A percentile compares a stretch with the other conserved stretches of the same genome.
phyloP scores from a whole-genome alignment of 1,140 invertebrate genomes.

The Hylaeus anthracinus region DNA sequence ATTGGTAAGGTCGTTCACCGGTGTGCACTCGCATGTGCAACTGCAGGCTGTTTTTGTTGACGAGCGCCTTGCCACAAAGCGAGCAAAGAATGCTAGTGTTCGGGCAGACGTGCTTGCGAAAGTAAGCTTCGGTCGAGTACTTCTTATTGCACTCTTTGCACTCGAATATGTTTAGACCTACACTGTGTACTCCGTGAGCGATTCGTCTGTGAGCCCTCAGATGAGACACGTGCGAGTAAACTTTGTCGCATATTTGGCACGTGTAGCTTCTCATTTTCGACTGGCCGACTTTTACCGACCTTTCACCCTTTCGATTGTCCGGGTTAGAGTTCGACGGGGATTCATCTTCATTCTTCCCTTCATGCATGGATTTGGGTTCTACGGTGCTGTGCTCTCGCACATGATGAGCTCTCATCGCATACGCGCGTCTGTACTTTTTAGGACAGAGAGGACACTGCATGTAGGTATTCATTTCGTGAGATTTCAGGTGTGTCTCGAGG shows the following conservation, averaged over 20 bases:
- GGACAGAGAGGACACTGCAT: constrained; percentile 73
- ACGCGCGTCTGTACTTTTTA: constrained; percentile 78
- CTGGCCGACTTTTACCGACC: background rate
- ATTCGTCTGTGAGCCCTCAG: constrained; percentile 1
- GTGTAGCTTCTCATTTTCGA: background rate
- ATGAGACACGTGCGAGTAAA: constrained; percentile 16
- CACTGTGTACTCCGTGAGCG: background rate
- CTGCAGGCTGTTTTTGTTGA: constrained; percentile 75
- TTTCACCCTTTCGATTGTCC: background rate
- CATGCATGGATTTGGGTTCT: background rate
- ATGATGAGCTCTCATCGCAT: constrained; percentile 79
- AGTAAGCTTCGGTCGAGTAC: constrained; percentile 49
- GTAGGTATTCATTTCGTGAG: constrained; percentile 54
- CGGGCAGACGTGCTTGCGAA: constrained; percentile 36
- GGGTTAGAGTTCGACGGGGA: background rate
- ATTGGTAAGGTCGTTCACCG: background rate
- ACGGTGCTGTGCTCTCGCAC: constrained; percentile 65
- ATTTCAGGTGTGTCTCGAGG: constrained; percentile 57
- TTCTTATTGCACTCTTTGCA: constrained; percentile 79
- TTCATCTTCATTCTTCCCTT: background rate
- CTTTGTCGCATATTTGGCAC: constrained; percentile 21
- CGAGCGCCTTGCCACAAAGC: constrained; percentile 83
- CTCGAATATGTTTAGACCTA: background rate
- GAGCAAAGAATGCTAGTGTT: constrained; percentile 76
- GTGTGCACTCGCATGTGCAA: constrained; percentile 82